Conservation (phyloP, 2,888 invertebrate genomes). For the Pharmacophagus antenor region DNA sequence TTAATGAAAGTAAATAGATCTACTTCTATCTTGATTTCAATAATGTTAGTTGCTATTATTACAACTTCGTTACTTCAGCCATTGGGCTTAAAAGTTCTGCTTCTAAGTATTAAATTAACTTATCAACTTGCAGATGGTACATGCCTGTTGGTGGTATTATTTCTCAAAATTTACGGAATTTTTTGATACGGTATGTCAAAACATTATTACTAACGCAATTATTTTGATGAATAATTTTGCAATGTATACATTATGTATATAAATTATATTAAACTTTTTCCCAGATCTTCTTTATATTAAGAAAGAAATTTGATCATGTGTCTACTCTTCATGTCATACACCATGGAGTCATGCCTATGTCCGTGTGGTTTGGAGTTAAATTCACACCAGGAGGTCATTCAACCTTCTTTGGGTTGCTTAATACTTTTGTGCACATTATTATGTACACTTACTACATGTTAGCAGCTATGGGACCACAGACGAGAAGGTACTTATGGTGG, state of each 20-base stretch:
- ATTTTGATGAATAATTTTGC: not conserved
- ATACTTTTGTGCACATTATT: slow-evolving; percentile 97
- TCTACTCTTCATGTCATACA: slow-evolving; percentile 97
- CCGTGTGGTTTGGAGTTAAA: slow-evolving; percentile 98
- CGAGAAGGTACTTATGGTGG: slow-evolving; percentile 96
- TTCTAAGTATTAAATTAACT: slow-evolving; percentile 14
- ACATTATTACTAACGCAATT: not conserved
- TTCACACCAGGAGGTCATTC: slow-evolving; percentile 95
- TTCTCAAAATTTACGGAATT: slow-evolving; percentile 98
- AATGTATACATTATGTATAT: not conserved
- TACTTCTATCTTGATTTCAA: too few relatives aligned
- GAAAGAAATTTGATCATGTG: slow-evolving; percentile 96
- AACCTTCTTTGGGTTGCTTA: slow-evolving; percentile 96
- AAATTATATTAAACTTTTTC: slow-evolving; percentile 19
- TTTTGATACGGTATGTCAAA: slow-evolving; percentile 91
- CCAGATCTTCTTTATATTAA: slow-evolving; percentile 95
- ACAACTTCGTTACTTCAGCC: too few relatives aligned
- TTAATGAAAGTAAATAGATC: too few relatives aligned
- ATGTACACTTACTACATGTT: slow-evolving; percentile 97
- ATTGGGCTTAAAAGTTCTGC: not conserved
- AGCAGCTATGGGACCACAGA: slow-evolving; percentile 92
- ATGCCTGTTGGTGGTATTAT: slow-evolving; percentile 97
- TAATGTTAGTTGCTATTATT: too few relatives aligned
- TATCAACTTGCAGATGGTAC: slow-evolving; percentile 88
- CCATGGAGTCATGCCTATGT: slow-evolving; percentile 98